phyloP scores from a whole-genome alignment of 2,113 vertebrate genomes.

The Scartelaos histophorus region DNA sequence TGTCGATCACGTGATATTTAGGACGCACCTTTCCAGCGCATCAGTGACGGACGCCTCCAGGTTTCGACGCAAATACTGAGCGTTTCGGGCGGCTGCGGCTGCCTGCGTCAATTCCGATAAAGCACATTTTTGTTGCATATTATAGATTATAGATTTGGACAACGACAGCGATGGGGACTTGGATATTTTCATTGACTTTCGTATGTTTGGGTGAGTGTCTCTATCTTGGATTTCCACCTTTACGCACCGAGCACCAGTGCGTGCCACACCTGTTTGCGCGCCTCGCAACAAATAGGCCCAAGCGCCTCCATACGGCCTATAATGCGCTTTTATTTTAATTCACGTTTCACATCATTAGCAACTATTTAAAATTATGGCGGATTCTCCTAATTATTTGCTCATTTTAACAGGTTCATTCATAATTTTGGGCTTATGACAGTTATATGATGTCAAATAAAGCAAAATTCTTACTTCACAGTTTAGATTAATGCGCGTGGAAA shows the following conservation, averaged over 20 bases:
- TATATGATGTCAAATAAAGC: background rate
- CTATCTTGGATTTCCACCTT: background rate
- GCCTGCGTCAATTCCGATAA: background rate
- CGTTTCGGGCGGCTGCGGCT: background rate
- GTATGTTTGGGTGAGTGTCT: constrained; percentile 59
- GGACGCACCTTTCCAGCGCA: constrained; percentile 9
- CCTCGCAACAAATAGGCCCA: background rate
- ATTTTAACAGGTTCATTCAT: background rate
- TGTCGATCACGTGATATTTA: constrained; percentile 14
- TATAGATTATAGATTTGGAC: background rate
- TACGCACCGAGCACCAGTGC: background rate
- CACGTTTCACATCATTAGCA: background rate
- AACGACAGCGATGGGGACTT: constrained; percentile 14
- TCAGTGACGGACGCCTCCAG: background rate
- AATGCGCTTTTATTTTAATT: background rate
- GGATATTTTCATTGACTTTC: background rate
- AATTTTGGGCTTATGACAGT: background rate
- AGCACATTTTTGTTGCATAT: background rate
- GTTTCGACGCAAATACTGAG: constrained; percentile 25
- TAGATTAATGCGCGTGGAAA: background rate
- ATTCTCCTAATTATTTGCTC: background rate
- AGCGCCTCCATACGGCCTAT: background rate
- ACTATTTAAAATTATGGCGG: background rate
- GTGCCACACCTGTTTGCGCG: constrained; percentile 57
- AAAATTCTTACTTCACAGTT: background rate